These are phyloP conservation scores for Mallotus villosus DNA, from an alignment of 2,797 vertebrate species.

Conservation along the genomic window DNA sequence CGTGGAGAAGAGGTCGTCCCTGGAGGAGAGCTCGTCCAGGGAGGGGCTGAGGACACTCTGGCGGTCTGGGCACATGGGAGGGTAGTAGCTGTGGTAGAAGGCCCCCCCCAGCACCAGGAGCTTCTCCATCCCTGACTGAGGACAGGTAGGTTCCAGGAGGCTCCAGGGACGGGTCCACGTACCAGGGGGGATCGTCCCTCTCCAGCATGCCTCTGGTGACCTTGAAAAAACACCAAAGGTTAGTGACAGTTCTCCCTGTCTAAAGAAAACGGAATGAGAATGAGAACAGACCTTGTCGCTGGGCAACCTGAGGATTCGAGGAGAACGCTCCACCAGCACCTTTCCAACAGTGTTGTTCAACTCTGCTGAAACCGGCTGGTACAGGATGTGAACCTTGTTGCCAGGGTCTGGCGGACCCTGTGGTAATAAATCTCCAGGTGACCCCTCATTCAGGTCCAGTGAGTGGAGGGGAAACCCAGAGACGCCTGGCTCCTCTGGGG, in stretches of 20 bases:
- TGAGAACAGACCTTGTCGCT: slow-evolving; percentile 35
- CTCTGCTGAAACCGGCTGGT: slow-evolving; percentile 11
- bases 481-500: no score
- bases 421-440: not conserved
- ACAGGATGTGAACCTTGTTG: not conserved
- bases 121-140: slow-evolving; percentile 17
- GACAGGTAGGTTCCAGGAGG: slow-evolving; percentile 24
- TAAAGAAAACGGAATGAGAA: not conserved
- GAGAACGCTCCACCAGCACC: slow-evolving; percentile 37
- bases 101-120: slow-evolving; percentile 26
- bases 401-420: not conserved
- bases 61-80: slow-evolving; percentile 42
- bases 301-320: slow-evolving; percentile 52
- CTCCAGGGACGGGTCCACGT: slow-evolving; percentile 41
- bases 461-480: no score
- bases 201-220: slow-evolving; percentile 45
- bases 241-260: not conserved
- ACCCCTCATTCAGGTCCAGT: no score
- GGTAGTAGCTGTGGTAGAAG: slow-evolving; percentile 51
- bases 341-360: slow-evolving; percentile 26
- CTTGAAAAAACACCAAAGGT: not conserved
- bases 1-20: slow-evolving; percentile 60
- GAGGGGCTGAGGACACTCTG: slow-evolving; percentile 61
- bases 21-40: slow-evolving; percentile 59
- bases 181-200: slow-evolving; percentile 45